Percentiles rank a stretch among this genome's conserved stretches.
Evolutionary conservation across 1,140 invertebrate species (phyloP).

Genomic region (Cardiocondyla obscurior): DNA sequence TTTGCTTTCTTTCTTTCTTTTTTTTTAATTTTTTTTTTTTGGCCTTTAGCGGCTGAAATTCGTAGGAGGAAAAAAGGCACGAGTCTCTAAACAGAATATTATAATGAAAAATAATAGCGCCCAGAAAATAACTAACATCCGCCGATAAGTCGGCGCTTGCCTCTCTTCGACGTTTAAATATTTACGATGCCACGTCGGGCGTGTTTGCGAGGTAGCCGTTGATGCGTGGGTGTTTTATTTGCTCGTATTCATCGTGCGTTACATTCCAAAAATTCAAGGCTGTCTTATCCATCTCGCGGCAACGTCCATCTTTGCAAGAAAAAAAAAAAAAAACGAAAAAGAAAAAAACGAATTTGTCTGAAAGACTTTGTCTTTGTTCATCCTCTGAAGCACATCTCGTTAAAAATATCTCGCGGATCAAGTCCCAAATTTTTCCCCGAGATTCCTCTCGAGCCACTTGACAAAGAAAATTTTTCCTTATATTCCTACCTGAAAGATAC

Average conservation of each 20-base stretch:
- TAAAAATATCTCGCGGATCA: neutral
- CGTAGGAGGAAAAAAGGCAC: neutral
- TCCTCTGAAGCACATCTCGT: neutral
- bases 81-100: neutral
- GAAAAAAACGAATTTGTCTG: slow-evolving; percentile 39
- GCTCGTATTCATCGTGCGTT: slow-evolving; percentile 25
- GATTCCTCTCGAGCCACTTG: neutral
- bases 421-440: slow-evolving; percentile 5
- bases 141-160: slow-evolving; percentile 34
- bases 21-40: no score
- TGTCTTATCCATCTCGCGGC: slow-evolving; percentile 31
- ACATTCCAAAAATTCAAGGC: slow-evolving; percentile 48
- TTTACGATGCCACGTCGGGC: slow-evolving; percentile 38
- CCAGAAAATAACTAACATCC: slow-evolving; percentile 6
- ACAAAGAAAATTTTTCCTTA: slow-evolving; percentile 15
- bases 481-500: neutral
- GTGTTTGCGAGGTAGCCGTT: slow-evolving; percentile 26
- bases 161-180: slow-evolving; percentile 21
- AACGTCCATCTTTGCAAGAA: slow-evolving; percentile 36
- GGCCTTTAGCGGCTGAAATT: neutral
- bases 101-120: neutral
- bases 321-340: neutral
- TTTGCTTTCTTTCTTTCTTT: no score
- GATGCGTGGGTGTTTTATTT: slow-evolving; percentile 55
- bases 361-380: neutral